A percentile compares a stretch with the other conserved stretches of the same genome.
Evolutionary conservation across 2,797 vertebrate species (phyloP).

Genomic region (Galago senegalensis): DNA sequence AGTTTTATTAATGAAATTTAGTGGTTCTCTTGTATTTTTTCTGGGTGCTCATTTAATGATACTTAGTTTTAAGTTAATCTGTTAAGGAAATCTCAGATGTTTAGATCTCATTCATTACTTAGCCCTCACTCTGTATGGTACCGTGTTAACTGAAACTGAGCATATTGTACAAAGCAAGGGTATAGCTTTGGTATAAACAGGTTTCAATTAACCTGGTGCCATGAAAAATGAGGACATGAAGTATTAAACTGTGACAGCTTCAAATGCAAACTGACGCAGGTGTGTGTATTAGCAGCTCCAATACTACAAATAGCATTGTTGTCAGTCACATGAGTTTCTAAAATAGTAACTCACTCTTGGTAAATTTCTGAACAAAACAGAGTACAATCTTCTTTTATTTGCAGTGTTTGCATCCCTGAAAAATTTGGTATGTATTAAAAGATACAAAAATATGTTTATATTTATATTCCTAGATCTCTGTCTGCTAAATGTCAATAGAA

Average conservation of each 20-base stretch:
- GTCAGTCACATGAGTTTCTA: background rate
- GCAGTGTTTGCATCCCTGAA: background rate
- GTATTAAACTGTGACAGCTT: background rate
- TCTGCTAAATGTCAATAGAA: background rate
- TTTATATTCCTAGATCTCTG: background rate
- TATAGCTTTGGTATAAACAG: background rate
- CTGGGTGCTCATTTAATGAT: background rate
- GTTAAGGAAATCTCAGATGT: background rate
- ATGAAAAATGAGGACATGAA: background rate
- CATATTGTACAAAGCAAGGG: background rate
- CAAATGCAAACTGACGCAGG: background rate
- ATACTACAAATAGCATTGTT: background rate
- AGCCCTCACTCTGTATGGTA: background rate
- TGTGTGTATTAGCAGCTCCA: background rate
- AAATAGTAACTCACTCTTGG: background rate
- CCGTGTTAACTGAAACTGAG: background rate
- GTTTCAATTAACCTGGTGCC: background rate
- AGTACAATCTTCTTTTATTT: background rate
- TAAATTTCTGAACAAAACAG: conserved; percentile 33
- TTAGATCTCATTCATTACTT: background rate
- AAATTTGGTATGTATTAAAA: background rate
- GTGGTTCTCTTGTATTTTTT: background rate
- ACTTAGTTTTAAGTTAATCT: background rate
- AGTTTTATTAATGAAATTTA: background rate
- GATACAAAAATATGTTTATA: background rate